A percentile compares a stretch with the other conserved stretches of the same genome.
These are phyloP conservation scores for Atethmia centrago DNA, from an alignment of 2,888 invertebrate genomes.

Conservation along the genomic window DNA sequence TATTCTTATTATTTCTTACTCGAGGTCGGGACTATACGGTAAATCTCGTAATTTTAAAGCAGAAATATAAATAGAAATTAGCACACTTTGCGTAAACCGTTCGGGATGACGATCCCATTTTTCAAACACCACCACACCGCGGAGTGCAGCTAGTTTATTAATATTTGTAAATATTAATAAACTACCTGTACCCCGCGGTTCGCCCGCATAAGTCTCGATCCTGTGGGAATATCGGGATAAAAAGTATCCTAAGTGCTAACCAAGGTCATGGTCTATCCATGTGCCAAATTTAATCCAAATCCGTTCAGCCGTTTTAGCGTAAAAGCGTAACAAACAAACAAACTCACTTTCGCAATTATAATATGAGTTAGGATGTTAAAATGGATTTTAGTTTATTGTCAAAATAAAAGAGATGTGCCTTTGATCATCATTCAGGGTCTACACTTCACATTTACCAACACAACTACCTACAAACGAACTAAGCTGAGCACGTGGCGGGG, in stretches of 20 bases:
- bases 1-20: not conserved
- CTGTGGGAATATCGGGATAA: no score
- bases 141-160: no score
- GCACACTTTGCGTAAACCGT: not conserved
- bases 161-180: no score
- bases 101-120: not conserved
- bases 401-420: not conserved
- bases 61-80: not conserved
- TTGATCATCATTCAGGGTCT: slow-evolving; percentile 10
- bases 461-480: not conserved
- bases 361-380: not conserved
- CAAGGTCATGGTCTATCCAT: no score
- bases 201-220: no score
- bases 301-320: no score
- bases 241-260: no score
- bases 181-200: no score
- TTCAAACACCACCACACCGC: no score
- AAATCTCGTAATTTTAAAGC: not conserved
- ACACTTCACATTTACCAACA: slow-evolving; percentile 16
- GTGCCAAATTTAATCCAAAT: no score
- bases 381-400: not conserved
- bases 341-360: no score
- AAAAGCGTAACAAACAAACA: no score
- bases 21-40: not conserved
- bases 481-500: slow-evolving; percentile 16